A percentile compares a stretch with the other conserved stretches of the same genome.
Evolutionary conservation across 2,797 vertebrate genomes (phyloP).

Genomic region (Cuculus canorus): DNA sequence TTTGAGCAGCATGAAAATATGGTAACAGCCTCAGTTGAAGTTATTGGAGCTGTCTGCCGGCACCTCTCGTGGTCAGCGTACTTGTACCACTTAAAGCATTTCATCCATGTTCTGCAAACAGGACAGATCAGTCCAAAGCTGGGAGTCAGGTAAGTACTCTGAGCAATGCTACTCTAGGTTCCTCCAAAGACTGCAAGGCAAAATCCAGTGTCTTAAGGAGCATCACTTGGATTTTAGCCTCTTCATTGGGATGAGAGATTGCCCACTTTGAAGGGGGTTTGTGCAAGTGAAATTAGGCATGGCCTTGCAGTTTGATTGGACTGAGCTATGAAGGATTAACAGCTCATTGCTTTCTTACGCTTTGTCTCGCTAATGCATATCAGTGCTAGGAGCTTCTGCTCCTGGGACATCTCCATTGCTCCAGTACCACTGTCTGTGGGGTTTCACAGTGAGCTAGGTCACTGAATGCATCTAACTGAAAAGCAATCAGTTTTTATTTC

Average conservation of each 20-base stretch:
- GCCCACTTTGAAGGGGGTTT: background rate
- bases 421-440: background rate
- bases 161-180: background rate
- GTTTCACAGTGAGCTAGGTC: background rate
- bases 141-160: conserved; percentile 90
- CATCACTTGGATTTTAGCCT: background rate
- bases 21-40: conserved; percentile 88
- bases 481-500: background rate
- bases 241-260: background rate
- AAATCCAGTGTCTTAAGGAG: background rate
- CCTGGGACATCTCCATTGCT: background rate
- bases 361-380: background rate
- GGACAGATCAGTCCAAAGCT: conserved; percentile 88
- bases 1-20: conserved; percentile 89
- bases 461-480: background rate
- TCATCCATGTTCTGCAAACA: conserved; percentile 90
- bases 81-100: conserved; percentile 91
- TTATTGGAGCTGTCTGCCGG: conserved; percentile 90
- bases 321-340: background rate
- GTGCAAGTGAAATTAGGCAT: background rate
- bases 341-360: background rate
- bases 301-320: background rate
- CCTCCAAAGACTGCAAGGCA: background rate
- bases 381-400: background rate
- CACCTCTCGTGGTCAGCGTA: conserved; percentile 94